These are phyloP conservation scores for Cryptocheilus praepositus DNA, from an alignment of 2,888 invertebrate genomes.

Conservation along the genomic window DNA sequence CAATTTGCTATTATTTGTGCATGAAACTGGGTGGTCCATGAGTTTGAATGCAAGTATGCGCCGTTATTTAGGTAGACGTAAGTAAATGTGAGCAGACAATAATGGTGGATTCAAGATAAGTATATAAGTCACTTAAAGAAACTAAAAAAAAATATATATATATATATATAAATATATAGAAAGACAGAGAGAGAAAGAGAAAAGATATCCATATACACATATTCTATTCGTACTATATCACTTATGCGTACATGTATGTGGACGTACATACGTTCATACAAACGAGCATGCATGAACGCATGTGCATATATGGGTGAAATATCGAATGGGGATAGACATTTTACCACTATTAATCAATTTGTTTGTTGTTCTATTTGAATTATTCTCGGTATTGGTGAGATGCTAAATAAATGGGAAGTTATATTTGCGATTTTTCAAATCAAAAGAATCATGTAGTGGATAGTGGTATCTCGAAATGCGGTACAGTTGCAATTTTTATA, in stretches of 20 bases:
- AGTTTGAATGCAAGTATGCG: background rate
- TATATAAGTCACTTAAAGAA: conserved; percentile 44
- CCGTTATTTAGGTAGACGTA: conserved; percentile 62
- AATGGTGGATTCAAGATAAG: conserved; percentile 62
- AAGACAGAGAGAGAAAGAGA: no score
- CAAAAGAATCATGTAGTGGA: no score
- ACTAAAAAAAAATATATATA: conserved; percentile 42
- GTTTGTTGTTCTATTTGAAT: conserved; percentile 19
- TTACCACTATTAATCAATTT: conserved; percentile 14
- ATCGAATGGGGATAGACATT: conserved; percentile 16
- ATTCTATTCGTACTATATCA: no score
- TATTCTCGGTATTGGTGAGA: background rate
- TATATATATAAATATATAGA: conserved; percentile 37
- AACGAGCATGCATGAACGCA: conserved; percentile 1
- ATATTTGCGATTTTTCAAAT: background rate
- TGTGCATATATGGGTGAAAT: conserved; percentile 23
- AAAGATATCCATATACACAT: conserved; percentile 18
- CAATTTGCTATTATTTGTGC: no score
- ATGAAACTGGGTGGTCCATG: background rate
- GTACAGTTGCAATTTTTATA: no score
- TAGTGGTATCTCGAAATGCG: no score
- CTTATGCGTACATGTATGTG: background rate
- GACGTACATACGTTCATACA: conserved; percentile 17
- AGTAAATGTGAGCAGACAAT: conserved; percentile 74
- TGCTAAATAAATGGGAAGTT: background rate